A percentile compares a stretch with the other conserved stretches of the same genome.
Evolutionary conservation across 1,140 invertebrate genomes (phyloP).

Genomic region (Saccostrea cuccullata): DNA sequence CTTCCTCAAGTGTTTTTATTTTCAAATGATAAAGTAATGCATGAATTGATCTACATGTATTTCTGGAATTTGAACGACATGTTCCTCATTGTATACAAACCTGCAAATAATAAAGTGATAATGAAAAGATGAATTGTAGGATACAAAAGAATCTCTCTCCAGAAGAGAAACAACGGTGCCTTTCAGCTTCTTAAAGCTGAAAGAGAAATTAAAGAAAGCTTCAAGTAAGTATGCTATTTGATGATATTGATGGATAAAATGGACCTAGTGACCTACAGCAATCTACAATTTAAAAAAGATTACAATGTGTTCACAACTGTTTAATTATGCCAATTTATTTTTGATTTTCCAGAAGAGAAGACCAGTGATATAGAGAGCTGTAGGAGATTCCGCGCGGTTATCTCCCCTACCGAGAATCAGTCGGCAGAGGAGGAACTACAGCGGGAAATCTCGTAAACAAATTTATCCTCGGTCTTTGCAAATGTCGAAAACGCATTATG

Average conservation of each 20-base stretch:
- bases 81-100: neutral
- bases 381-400: slow-evolving; percentile 71
- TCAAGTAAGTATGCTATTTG: neutral
- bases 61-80: too few species aligned
- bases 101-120: neutral
- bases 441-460: slow-evolving; percentile 70
- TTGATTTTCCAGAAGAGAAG: neutral
- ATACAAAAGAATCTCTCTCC: slow-evolving; percentile 35
- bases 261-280: neutral
- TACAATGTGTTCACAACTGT: neutral
- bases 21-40: neutral
- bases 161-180: slow-evolving; percentile 28
- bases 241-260: neutral
- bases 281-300: neutral
- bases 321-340: neutral
- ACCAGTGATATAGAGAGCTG: slow-evolving; percentile 56
- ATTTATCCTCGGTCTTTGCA: neutral
- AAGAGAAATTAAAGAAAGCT: neutral
- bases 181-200: slow-evolving; percentile 26
- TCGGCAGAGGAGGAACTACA: slow-evolving; percentile 73
- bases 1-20: too few species aligned
- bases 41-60: neutral
- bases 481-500: neutral
- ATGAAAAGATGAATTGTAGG: slow-evolving; percentile 2
- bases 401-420: slow-evolving; percentile 71